Base-by-base conservation (phyloP, 2,113 vertebrate species). In the Gadus macrocephalus region DNA sequence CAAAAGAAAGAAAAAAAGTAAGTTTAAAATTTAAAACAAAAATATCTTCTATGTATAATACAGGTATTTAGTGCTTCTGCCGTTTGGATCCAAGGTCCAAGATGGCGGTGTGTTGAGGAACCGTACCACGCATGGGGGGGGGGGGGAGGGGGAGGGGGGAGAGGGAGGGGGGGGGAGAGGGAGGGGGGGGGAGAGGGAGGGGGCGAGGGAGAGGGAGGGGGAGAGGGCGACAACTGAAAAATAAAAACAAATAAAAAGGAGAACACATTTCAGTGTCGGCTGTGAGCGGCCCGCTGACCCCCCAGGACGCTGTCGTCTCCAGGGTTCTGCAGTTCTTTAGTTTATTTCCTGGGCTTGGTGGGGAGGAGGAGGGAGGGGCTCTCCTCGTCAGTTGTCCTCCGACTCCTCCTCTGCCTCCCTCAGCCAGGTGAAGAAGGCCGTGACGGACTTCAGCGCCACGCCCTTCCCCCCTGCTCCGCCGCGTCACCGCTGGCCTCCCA, bases 41-140 rank as follows among this genome's bases (percentile, higher is more conserved):
- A 96, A 95, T 94, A 94, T 95, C 95, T 95, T 96, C 94, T 97
- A 97, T 96, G 95, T 96, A 98, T 98, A 94, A 95, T 95, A 94
- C 88, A 95, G 89, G 87, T 95, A 93, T 95, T 94, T 92, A 91
- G 91, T 95, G 94, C 93, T 94, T 94, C 93, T 89, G 90, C 94
- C 85, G 89, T 91, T 85, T 80, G 82, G 89, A 90, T 86, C 86
- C 86, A 87, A 83, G 91, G 86, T 88, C 42, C 82, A 89, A 90
- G 84, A 88, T 81, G 83, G 80, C 86, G 85, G 86, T 73, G 86
- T 87, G 78, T 88, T 82, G 91, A 79, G 78, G 89, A 91, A 88
- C 87, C 68, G 93, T 93, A 93, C 94, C 93, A 84, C 82, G 42
- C 42, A 9, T 9, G 42, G 9, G 42, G 38, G 38, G 38, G 38